Conservation (phyloP, 1,140 invertebrate genomes). For the Hydropsyche tenuis region DNA sequence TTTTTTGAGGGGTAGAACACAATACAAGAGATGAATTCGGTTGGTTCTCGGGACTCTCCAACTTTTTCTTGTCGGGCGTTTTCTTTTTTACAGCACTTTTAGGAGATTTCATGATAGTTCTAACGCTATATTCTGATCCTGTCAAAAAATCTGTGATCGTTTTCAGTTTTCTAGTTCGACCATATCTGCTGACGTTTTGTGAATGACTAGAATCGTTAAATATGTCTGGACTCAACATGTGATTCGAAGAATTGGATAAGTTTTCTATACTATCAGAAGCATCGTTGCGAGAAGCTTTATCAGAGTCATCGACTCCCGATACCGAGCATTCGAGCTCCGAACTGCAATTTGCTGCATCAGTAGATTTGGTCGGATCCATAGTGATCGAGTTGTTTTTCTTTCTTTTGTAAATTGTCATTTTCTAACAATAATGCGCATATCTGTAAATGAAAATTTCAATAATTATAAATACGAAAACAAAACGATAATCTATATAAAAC, state of each 20-base stretch:
- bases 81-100: constrained; percentile 28
- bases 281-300: neutral
- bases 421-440: too few relatives aligned
- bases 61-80: constrained; percentile 19
- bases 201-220: constrained; percentile 32
- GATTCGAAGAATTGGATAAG: neutral
- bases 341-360: neutral
- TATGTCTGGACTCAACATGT: neutral
- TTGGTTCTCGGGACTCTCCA: neutral
- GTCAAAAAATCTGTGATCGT: constrained; percentile 51
- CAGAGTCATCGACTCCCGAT: neutral
- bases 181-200: constrained; percentile 58
- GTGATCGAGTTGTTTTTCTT: too few relatives aligned
- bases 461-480: too few relatives aligned
- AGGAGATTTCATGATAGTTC: constrained; percentile 50
- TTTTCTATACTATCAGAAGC: neutral
- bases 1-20: neutral
- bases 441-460: too few relatives aligned
- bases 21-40: too few relatives aligned
- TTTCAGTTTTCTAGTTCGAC: constrained; percentile 56
- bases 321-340: neutral
- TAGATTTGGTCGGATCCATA: too few relatives aligned
- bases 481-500: too few relatives aligned
- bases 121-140: constrained; percentile 43
- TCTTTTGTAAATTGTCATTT: too few relatives aligned